These are phyloP conservation scores for Oryzias woworae DNA, from an alignment of 2,113 vertebrate genomes.

Conservation along the genomic window DNA sequence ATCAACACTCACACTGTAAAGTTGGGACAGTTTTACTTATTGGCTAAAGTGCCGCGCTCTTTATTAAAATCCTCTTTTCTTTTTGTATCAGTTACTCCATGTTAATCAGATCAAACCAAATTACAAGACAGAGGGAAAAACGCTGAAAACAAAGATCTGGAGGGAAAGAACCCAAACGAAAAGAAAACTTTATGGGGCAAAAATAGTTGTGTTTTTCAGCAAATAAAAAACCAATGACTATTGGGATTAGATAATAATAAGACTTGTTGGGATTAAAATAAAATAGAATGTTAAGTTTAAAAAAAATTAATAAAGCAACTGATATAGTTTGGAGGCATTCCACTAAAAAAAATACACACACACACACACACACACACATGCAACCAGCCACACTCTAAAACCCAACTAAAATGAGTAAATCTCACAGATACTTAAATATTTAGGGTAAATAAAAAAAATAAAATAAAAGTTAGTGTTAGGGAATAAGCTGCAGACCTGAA, in stretches of 20 bases:
- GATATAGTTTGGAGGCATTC: background rate
- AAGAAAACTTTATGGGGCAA: background rate
- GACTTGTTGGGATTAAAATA: background rate
- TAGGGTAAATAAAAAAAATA: constrained; percentile 64
- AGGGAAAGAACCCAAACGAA: background rate
- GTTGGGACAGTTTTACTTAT: too few relatives aligned
- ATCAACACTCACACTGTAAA: too few relatives aligned
- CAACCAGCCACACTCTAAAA: constrained; percentile 43
- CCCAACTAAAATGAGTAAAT: constrained; percentile 46
- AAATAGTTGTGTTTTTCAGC: background rate
- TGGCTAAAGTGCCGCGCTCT: background rate
- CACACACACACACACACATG: constrained; percentile 14
- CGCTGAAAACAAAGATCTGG: background rate
- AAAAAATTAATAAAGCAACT: background rate
- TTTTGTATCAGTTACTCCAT: background rate
- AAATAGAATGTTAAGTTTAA: background rate
- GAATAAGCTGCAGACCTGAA: constrained; percentile 52
- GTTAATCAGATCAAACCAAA: constrained; percentile 11
- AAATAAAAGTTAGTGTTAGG: constrained; percentile 70
- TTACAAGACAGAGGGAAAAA: background rate
- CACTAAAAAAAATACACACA: background rate
- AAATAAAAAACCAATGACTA: background rate
- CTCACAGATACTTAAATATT: constrained; percentile 77
- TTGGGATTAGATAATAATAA: too few relatives aligned
- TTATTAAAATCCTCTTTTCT: background rate